phyloP scores from a whole-genome alignment of 2,113 vertebrate genomes.

The Chaetops frenatus region DNA sequence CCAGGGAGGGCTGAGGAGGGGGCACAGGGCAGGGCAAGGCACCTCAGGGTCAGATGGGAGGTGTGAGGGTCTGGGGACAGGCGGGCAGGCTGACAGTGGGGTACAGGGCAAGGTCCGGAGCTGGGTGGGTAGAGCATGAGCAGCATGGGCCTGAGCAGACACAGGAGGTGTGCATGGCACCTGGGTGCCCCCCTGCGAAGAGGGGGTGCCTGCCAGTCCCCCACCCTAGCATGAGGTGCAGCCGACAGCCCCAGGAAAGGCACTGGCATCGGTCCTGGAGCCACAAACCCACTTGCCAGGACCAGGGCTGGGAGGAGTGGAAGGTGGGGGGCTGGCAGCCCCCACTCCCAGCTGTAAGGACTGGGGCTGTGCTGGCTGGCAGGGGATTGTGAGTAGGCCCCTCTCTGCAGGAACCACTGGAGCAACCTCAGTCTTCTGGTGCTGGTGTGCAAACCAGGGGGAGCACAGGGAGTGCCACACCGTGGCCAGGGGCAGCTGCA shows the following conservation, averaged over 20 bases:
- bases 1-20: not conserved
- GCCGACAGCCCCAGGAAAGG: not conserved
- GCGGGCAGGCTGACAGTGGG: not conserved
- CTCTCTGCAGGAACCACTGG: not conserved
- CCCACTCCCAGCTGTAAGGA: not conserved
- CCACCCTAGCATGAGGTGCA: rapidly evolving
- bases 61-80: not conserved
- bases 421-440: not conserved
- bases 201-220: not conserved
- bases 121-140: not conserved
- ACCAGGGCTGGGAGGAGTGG: not conserved
- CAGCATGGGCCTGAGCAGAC: slow-evolving; percentile 25
- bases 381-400: not conserved
- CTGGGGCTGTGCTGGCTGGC: not conserved
- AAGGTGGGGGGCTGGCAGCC: not conserved
- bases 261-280: not conserved
- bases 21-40: not conserved
- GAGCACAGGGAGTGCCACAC: not conserved
- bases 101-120: not conserved
- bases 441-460: not conserved
- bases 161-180: not conserved
- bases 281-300: not conserved
- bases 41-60: not conserved
- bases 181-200: not conserved
- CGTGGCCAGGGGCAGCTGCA: not conserved